Conservation (phyloP, 2,113 vertebrate genomes). For the Edolisoma coerulescens region DNA sequence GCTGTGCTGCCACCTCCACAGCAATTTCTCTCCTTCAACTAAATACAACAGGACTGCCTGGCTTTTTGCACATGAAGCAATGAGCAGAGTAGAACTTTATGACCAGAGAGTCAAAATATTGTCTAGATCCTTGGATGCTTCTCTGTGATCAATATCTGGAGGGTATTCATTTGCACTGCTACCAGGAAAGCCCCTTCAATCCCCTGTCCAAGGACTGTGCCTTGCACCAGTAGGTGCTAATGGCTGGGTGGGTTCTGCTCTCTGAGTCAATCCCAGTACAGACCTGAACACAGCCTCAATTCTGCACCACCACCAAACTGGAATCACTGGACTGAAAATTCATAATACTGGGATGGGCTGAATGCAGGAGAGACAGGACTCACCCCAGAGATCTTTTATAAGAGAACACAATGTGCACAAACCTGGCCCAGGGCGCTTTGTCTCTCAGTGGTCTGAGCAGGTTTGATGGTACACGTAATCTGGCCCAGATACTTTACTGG, state of each 20-base stretch:
- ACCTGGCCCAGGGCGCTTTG: background rate
- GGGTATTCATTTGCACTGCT: background rate
- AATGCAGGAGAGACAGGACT: background rate
- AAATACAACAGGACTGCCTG: background rate
- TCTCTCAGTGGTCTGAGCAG: background rate
- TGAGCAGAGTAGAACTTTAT: background rate
- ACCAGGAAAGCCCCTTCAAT: background rate
- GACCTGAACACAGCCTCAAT: background rate
- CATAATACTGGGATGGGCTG: background rate
- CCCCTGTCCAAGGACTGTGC: background rate
- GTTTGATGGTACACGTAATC: background rate
- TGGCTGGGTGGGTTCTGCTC: background rate
- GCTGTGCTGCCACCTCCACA: background rate
- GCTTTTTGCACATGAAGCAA: background rate
- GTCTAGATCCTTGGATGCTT: background rate
- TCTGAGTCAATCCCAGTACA: background rate
- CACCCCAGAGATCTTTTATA: background rate
- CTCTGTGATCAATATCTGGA: background rate
- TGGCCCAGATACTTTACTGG: background rate
- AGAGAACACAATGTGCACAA: background rate
- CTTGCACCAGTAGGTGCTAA: background rate
- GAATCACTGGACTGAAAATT: background rate
- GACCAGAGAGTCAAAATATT: background rate
- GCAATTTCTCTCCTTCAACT: background rate
- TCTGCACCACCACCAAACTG: background rate